phyloP scores from a whole-genome alignment of 2,797 vertebrate species.

The Pelodytes ibericus region DNA sequence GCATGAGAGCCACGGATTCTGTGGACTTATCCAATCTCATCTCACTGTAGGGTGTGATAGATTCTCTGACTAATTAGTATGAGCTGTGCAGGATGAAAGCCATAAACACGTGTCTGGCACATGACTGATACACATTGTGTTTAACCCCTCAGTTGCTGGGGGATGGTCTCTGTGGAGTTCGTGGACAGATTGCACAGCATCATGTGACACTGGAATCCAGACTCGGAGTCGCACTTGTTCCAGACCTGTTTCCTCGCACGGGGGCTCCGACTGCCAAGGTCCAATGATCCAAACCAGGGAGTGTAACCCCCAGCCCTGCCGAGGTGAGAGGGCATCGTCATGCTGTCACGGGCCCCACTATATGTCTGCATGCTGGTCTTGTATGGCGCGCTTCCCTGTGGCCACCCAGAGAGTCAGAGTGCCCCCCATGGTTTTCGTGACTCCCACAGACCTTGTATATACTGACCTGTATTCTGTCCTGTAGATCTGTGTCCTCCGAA shows the following conservation, averaged over 20 bases:
- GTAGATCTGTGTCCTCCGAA: constrained; percentile 77
- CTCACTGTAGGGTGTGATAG: too few relatives aligned
- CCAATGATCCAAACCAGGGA: constrained; percentile 85
- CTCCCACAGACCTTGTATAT: too few relatives aligned
- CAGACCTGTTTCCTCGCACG: constrained; percentile 66
- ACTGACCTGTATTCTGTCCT: not conserved
- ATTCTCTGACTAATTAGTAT: too few relatives aligned
- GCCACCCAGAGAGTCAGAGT: not conserved
- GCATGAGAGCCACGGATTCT: too few relatives aligned
- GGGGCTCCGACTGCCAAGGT: constrained; percentile 72
- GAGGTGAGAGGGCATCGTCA: constrained; percentile 65
- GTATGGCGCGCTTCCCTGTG: too few relatives aligned
- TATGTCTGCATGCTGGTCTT: too few relatives aligned
- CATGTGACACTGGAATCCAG: constrained; percentile 82
- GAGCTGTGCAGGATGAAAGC: too few relatives aligned
- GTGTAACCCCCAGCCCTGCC: constrained; percentile 82
- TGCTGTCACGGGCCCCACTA: not conserved
- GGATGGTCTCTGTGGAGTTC: constrained; percentile 78
- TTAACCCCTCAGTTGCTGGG: constrained; percentile 64
- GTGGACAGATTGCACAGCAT: constrained; percentile 81
- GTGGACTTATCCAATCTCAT: too few relatives aligned
- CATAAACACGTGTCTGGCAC: too few relatives aligned
- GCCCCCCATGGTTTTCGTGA: too few relatives aligned
- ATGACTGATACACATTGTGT: not conserved
- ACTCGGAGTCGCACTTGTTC: constrained; percentile 76